These are phyloP conservation scores for Chelon auratus DNA, from an alignment of 2,797 vertebrate species.

Conservation along the genomic window DNA sequence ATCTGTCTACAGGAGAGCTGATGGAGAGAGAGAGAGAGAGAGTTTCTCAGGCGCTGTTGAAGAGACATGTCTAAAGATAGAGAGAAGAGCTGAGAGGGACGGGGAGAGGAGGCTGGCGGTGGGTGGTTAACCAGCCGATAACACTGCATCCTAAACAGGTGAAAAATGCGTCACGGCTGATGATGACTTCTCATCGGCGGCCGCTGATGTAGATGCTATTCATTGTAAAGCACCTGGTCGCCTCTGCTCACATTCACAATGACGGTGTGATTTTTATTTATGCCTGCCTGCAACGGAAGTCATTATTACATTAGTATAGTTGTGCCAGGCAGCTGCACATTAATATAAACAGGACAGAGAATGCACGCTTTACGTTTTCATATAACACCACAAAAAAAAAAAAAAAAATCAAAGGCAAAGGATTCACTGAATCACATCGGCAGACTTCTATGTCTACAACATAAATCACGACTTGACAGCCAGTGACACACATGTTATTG, in stretches of 20 bases:
- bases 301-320: slow-evolving; percentile 7
- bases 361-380: not conserved
- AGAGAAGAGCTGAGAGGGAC: slow-evolving; percentile 56
- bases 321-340: not conserved
- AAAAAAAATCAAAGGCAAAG: not conserved
- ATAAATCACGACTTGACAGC: not conserved
- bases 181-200: slow-evolving; percentile 43
- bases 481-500: no score
- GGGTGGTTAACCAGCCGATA: slow-evolving; percentile 70
- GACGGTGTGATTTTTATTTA: slow-evolving; percentile 18
- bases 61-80: slow-evolving; percentile 75
- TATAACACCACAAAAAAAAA: not conserved
- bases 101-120: slow-evolving; percentile 52
- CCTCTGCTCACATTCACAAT: slow-evolving; percentile 22
- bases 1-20: slow-evolving; percentile 41
- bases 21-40: slow-evolving; percentile 30
- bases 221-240: slow-evolving; percentile 35
- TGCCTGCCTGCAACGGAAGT: slow-evolving; percentile 8
- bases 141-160: slow-evolving; percentile 72
- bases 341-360: not conserved
- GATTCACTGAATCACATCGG: not conserved
- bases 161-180: slow-evolving; percentile 64
- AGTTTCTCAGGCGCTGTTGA: slow-evolving; percentile 45
- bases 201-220: slow-evolving; percentile 34
- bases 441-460: not conserved